Conservation (phyloP, 2,797 vertebrate species). For the Enteromius mattozi region DNA sequence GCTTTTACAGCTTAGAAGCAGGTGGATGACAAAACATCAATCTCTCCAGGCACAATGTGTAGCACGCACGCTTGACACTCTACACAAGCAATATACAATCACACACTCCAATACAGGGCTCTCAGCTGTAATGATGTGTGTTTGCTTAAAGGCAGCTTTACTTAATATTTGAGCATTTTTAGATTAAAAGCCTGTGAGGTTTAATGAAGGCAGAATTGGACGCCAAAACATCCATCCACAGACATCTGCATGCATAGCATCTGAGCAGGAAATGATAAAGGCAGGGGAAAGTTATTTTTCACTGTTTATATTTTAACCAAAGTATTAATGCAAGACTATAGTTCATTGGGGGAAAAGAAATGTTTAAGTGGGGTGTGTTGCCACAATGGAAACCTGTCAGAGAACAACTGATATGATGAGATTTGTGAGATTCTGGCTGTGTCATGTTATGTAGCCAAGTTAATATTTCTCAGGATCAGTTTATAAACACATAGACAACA, state of each 20-base stretch:
- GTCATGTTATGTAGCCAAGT: neutral
- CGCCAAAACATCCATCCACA: conserved; percentile 37
- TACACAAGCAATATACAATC: conserved; percentile 77
- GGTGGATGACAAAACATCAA: conserved; percentile 88
- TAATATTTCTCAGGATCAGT: neutral
- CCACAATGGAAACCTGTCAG: conserved; percentile 24
- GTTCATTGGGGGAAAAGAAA: neutral
- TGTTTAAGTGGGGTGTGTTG: neutral
- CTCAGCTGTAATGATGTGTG: conserved; percentile 61
- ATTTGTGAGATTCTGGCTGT: neutral
- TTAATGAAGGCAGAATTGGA: conserved; percentile 34
- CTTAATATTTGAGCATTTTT: conserved; percentile 47
- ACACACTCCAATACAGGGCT: conserved; percentile 73
- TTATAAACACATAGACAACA: neutral
- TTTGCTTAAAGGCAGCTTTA: conserved; percentile 58
- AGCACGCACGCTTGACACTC: conserved; percentile 77
- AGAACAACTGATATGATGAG: conserved; percentile 11
- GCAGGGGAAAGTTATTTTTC: neutral
- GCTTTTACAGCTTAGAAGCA: conserved; percentile 83
- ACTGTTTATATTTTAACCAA: neutral
- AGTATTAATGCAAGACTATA: neutral
- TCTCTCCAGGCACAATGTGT: conserved; percentile 82
- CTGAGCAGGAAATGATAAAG: neutral
- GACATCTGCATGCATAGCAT: neutral
- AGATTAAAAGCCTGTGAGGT: conserved; percentile 11